phyloP scores from a whole-genome alignment of 30 jellyfish, hydroid and myxozoan genomes.

The Phacellophora camtschatica region DNA sequence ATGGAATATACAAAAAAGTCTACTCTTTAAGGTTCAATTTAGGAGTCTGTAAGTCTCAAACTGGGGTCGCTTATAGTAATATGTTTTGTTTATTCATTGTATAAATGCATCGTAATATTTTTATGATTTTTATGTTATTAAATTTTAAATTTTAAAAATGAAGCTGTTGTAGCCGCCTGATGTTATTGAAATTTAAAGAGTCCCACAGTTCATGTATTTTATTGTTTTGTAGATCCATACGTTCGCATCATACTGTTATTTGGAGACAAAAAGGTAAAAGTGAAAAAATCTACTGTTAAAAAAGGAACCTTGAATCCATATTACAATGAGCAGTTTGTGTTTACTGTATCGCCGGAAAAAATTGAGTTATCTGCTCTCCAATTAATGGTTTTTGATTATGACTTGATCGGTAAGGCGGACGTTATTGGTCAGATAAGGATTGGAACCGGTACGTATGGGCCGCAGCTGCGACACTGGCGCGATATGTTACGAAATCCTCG shows the following conservation, averaged over 20 bases:
- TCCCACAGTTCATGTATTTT: too few species aligned
- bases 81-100: too few species aligned
- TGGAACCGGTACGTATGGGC: constrained; percentile 85
- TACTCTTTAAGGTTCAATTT: too few species aligned
- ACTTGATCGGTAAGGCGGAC: constrained; percentile 80
- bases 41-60: too few species aligned
- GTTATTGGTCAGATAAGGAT: constrained; percentile 72
- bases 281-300: constrained; percentile 63
- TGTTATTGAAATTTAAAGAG: too few species aligned
- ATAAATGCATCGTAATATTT: too few species aligned
- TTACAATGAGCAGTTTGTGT: constrained; percentile 73
- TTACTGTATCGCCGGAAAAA: constrained; percentile 61
- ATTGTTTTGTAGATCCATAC: constrained; percentile 87
- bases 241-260: constrained; percentile 51
- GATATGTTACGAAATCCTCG: constrained; percentile 80
- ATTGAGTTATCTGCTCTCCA: constrained; percentile 61
- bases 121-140: too few species aligned
- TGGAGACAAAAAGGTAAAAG: constrained; percentile 49
- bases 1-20: too few species aligned
- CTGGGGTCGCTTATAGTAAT: too few species aligned
- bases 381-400: constrained; percentile 82
- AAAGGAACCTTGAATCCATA: constrained; percentile 76
- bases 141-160: too few species aligned
- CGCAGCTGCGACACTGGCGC: constrained; percentile 91
- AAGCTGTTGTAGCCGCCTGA: too few species aligned